Evolutionary conservation across 2,113 vertebrate genomes (phyloP), one percentile per base, ranked within the genome.

Genomic region (Microcebus tavaratra): DNA sequence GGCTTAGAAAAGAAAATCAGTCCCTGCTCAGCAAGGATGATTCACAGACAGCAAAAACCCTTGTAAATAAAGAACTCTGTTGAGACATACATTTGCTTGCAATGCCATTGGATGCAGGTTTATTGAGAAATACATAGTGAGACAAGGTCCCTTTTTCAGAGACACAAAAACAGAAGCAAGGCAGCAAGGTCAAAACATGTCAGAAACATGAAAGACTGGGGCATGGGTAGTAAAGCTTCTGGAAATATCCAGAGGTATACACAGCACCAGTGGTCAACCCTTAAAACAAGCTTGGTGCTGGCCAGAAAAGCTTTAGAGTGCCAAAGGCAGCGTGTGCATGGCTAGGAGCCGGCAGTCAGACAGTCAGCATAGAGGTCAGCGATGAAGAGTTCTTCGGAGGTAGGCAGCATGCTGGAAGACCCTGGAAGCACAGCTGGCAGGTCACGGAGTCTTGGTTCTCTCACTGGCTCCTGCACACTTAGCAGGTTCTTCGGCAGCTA

Each of bases 41-140:
- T 73, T 84, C 87, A 45, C 3, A 50, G 23, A 80, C 27, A 61
- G 80, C 14, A 63, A 91, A 91, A 78, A 63, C 17, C 45, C 31
- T 93, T 39, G 0, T 31, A 83, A 90, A 97, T 59, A 97, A 76
- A 76, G n/a, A 86, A 96, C 53, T 95, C 95, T 57, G 3, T 4
- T n/a, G 82, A 96, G 92, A 93, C 91, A 50, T 12, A 55, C 8
- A 27, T 88, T 88, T 96, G 95, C 82, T 88, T 96, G 95, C 82
- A 94, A 92, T 93, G 97, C 96, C 94, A 96, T 80, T 10, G 10
- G 87, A 93, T 79, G 82, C 93, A 59, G 48, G 83, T 98, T 98
- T 98, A 98, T 98, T 98, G 88, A 91, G 90, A 95, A 80, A 55
- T 70, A 94, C 76, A 97, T 34, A 83, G 92, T 5, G 20, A 95